Evolutionary conservation across 2,797 vertebrate species (phyloP), one percentile per base, ranked within the genome.

Genomic region (Percopsis omiscomaycus): DNA sequence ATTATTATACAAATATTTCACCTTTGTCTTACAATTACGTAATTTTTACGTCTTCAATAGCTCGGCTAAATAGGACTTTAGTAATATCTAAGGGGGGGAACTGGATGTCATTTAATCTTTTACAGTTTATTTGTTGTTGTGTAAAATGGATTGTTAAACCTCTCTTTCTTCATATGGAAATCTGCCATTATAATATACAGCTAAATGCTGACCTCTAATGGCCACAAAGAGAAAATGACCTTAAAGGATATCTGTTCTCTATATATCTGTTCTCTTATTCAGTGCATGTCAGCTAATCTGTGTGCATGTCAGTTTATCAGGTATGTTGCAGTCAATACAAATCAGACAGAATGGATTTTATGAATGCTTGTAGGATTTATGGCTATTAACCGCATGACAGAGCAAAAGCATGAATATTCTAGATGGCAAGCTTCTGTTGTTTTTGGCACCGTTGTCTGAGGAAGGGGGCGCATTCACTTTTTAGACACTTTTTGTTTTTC

Each of bases 371-470:
- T 64, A 47, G 14, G 47, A 61, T 54, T 44, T 49, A 61, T 63
- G 59, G 54, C 64, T 72, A 74, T 59, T 42, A 65, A 42, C 37
- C 37, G 37, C 67, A 68, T 52, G 29, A 27, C 57, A 12, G 8
- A 57, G 2, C 15, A 55, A 51, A 51, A 58, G 53, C 49, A 14
- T 65, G 51, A 79, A 72, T 55, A 13, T 0, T 59, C 42, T 66
- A 45, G 58, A 28, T 53, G 14, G 37, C 48, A 32, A 69, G 70
- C 59, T 73, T 47, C 11, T 22, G 22, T 61, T 62, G 74, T 47
- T 83, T 83, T 87, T 89, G 87, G 89, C 88, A 91, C 84, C 69
- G 67, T 66, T 69, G 68, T 75, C 69, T 61, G 62, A 81, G 64
- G 37, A 70, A 64, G 29, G 12, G 55, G 71, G 69, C 68, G 52